A percentile compares a stretch with the other conserved stretches of the same genome.
phyloP scores from a whole-genome alignment of 2,888 invertebrate genomes.

The Lottia scabra region DNA sequence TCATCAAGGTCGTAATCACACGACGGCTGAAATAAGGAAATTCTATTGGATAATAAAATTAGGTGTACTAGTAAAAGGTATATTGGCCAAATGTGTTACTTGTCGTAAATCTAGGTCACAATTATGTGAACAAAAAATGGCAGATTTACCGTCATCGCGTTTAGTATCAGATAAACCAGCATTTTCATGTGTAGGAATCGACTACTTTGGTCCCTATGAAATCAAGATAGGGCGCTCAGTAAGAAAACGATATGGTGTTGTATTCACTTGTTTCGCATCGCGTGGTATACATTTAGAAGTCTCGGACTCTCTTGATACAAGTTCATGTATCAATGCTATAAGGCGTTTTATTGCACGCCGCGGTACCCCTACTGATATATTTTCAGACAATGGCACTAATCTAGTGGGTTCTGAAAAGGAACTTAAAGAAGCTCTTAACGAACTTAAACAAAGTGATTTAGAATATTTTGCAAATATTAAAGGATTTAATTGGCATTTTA shows the following conservation, averaged over 20 bases:
- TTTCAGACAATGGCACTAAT: slow-evolving; percentile 29
- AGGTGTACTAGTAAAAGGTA: not conserved
- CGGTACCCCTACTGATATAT: slow-evolving; percentile 8
- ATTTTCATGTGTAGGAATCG: slow-evolving; percentile 25
- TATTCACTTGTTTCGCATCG: slow-evolving; percentile 26
- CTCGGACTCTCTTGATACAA: slow-evolving; percentile 19
- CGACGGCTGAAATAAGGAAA: not conserved
- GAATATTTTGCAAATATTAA: slow-evolving; percentile 20
- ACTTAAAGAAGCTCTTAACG: too few relatives aligned
- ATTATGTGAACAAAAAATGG: not conserved
- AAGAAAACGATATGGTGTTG: slow-evolving; percentile 28
- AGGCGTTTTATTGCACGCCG: slow-evolving; percentile 22
- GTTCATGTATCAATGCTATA: slow-evolving; percentile 27
- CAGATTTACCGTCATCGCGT: not conserved
- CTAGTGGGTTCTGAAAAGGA: slow-evolving; percentile 30
- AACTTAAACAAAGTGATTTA: slow-evolving; percentile 19
- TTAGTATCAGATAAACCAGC: not conserved
- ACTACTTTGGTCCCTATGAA: slow-evolving; percentile 25
- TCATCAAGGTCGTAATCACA: too few relatives aligned
- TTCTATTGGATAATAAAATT: slow-evolving; percentile 11
- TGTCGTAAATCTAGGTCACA: not conserved
- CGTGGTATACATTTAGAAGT: slow-evolving; percentile 29
- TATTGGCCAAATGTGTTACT: slow-evolving; percentile 2
- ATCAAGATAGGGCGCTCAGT: slow-evolving; percentile 20
- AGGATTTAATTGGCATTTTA: slow-evolving; percentile 29